phyloP scores from a whole-genome alignment of 1,140 invertebrate genomes.

The Ips nitidus region DNA sequence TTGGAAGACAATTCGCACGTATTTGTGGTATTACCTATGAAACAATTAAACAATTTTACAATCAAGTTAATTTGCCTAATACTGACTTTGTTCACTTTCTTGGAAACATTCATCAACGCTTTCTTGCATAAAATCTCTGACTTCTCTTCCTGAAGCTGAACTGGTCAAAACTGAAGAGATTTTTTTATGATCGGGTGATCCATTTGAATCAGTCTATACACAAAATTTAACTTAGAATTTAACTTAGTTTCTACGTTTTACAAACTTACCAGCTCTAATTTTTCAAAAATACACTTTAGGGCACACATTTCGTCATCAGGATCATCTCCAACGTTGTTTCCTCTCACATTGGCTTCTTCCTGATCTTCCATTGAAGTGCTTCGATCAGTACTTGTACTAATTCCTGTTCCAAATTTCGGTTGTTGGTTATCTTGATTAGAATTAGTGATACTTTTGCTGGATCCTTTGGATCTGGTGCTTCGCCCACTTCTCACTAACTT shows the following conservation, averaged over 20 bases:
- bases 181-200: conserved; percentile 44
- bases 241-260: not conserved
- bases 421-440: not conserved
- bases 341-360: conserved; percentile 10
- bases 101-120: conserved; percentile 48
- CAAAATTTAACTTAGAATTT: conserved; percentile 8
- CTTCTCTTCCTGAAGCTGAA: conserved; percentile 39
- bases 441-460: conserved; percentile 16
- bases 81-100: conserved; percentile 42
- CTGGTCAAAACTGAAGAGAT: conserved; percentile 42
- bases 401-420: conserved; percentile 18
- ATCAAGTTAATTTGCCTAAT: not conserved
- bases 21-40: conserved; percentile 42
- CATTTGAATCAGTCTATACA: conserved; percentile 42
- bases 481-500: not conserved
- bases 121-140: conserved; percentile 48
- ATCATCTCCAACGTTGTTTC: no score
- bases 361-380: conserved; percentile 11
- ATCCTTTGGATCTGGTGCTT: conserved; percentile 10
- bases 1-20: conserved; percentile 44
- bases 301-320: conserved; percentile 31
- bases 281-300: conserved; percentile 37
- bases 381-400: conserved; percentile 16
- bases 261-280: conserved; percentile 33
- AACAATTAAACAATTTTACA: conserved; percentile 11